Evolutionary conservation across 2,888 invertebrate genomes (phyloP), one percentile per base, ranked within the genome.

Genomic region (Trisateles emortualis): DNA sequence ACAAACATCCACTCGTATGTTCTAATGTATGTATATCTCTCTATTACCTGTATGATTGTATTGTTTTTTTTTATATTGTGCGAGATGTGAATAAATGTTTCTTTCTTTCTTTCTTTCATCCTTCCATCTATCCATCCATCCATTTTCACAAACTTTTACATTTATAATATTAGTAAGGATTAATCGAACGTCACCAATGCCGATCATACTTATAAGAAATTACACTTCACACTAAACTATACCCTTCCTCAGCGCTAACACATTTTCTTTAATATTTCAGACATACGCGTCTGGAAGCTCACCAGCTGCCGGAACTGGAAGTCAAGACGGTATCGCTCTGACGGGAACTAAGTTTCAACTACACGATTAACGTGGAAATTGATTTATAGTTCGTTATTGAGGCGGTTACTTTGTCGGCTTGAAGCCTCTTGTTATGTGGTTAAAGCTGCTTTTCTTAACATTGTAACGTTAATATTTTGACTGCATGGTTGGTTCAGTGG

Each of bases 281-380:
- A 53, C 32, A 49, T 36, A 52, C 53, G 60, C 59, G 1, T 19
- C 61, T 71, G 78, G 65, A 71, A 64, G 62, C 59, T 49, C 62
- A 58, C 43, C 49, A 53, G 42, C 69, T 65, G 61, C 57, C 75
- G 78, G 78, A 77, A 79, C 61, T 72, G 68, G 56, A 76, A 75
- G 75, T 75, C 72, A 75, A 82, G 79, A 68, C 78, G 72, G 71
- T 79, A 80, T 79, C 75, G 72, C 65, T 72, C 65, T 68, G 67
- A 66, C 68, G 62, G 62, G 68, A 75, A 76, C 76, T 59, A 72
- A 74, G 68, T 79, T 74, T 68, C 62, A 71, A 76, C 69, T 72
- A 75, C 60, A 57, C 74, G 72, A 73, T 76, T 76, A 72, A 60
- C 59, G 64, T 61, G 66, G 64, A 76, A 79, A 79, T 79, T 79